Evolutionary conservation across 1,140 invertebrate genomes (phyloP).

Genomic region (Drosophila tristis): DNA sequence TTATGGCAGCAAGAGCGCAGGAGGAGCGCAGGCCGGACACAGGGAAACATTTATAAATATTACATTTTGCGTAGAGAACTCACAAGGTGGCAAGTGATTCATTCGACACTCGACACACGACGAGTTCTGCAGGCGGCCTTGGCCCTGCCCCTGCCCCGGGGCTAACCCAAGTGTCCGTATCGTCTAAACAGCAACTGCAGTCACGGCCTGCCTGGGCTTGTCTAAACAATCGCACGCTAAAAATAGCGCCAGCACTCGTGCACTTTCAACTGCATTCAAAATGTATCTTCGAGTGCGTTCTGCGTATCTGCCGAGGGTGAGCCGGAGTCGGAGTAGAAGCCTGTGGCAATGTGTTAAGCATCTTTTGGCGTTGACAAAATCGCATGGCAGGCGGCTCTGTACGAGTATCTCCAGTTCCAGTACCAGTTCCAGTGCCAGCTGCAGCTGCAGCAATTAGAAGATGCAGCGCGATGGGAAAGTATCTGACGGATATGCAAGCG

Average conservation of each 20-base stretch:
- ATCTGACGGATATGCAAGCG: slow-evolving; percentile 70
- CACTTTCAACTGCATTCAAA: slow-evolving; percentile 4
- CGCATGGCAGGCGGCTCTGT: slow-evolving; percentile 36
- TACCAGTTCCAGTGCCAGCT: slow-evolving; percentile 8
- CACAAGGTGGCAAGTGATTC: slow-evolving; percentile 55
- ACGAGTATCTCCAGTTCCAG: background rate
- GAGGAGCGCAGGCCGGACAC: background rate
- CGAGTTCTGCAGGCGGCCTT: slow-evolving; percentile 34
- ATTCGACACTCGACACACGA: slow-evolving; percentile 47
- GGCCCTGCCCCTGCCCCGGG: slow-evolving; percentile 7
- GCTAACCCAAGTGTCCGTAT: slow-evolving; percentile 13
- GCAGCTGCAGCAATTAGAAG: slow-evolving; percentile 76
- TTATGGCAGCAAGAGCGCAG: slow-evolving; percentile 13
- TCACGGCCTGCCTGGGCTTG: slow-evolving; percentile 10
- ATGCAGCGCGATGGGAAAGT: slow-evolving; percentile 63
- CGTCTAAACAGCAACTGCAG: slow-evolving; percentile 42
- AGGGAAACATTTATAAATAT: slow-evolving; percentile 52
- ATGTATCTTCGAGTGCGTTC: slow-evolving; percentile 35
- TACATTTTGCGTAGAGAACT: slow-evolving; percentile 54
- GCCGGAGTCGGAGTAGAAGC: slow-evolving; percentile 3
- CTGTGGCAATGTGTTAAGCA: slow-evolving; percentile 75
- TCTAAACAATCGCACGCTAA: slow-evolving; percentile 51
- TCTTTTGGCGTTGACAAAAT: slow-evolving; percentile 80
- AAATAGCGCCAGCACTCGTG: slow-evolving; percentile 32
- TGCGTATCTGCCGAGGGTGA: slow-evolving; percentile 1